Evolutionary conservation across 2,888 invertebrate species (phyloP).

Genomic region (Eupelmus urozonus): DNA sequence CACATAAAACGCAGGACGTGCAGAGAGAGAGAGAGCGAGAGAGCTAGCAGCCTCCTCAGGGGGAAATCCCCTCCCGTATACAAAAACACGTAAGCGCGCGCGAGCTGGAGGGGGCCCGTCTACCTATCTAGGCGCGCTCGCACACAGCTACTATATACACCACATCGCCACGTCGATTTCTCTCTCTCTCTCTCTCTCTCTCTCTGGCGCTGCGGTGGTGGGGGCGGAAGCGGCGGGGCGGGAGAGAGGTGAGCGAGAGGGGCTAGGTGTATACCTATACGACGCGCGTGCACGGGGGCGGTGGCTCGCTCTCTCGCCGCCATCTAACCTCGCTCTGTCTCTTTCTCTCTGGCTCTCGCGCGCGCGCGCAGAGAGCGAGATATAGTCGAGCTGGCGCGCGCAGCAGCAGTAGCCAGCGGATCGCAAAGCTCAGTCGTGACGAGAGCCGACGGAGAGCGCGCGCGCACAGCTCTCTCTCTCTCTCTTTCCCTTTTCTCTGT

Average conservation of each 20-base stretch:
- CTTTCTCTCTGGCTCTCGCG: neutral
- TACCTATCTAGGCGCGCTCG: neutral
- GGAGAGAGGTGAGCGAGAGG: conserved; percentile 14
- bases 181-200: neutral
- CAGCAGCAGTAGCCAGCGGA: no score
- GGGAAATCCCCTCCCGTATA: conserved; percentile 24
- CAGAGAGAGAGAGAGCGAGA: no score
- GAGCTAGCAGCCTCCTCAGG: conserved; percentile 19
- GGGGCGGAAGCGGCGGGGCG: conserved; percentile 3
- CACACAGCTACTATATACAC: neutral
- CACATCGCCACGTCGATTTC: conserved; percentile 35
- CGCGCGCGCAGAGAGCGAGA: neutral
- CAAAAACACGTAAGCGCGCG: no score
- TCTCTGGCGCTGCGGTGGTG: neutral
- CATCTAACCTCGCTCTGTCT: conserved; percentile 22
- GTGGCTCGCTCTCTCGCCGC: conserved; percentile 50
- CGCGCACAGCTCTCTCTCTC: neutral
- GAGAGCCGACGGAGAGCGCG: neutral
- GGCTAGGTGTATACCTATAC: neutral
- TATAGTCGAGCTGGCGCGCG: neutral
- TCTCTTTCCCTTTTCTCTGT: neutral
- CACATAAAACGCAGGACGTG: conserved; percentile 54
- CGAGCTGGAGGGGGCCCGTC: neutral
- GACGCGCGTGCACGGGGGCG: conserved; percentile 50
- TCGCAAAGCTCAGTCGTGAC: neutral